Evolutionary conservation across 1,140 invertebrate species (phyloP), one percentile per base, ranked within the genome.

Genomic region (Littorina saxatilis): DNA sequence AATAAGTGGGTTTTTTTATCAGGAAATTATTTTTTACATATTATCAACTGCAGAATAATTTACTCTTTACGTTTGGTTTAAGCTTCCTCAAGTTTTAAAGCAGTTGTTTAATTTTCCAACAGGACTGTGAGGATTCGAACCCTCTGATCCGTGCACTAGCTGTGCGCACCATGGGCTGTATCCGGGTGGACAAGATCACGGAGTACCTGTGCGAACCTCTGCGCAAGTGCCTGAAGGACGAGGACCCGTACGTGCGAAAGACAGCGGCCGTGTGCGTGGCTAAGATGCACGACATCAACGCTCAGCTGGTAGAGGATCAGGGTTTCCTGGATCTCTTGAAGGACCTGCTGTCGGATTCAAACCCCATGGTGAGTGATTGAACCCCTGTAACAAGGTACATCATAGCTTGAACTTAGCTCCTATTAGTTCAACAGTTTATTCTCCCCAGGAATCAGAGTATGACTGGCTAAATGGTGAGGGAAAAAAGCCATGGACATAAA

Each of bases 61-160:
- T n/a, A 47, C 43, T 47, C 43, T 47, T 47, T 47, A n/a, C n/a
- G 7, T 47, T 47, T 47, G 43, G 43, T 47, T 47, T 47, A 9
- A n/a, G n/a, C n/a, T n/a, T n/a, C n/a, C n/a, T n/a, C n/a, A n/a
- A n/a, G 43, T 47, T 47, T 47, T 17, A 47, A 47, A 47, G 5
- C 17, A 17, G 5, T 32, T 66, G 29, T 66, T 66, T 66, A n/a
- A n/a, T n/a, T 32, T 37, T 0, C 5, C 55, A 27, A 55, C 92
- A 98, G 97, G 99, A 99, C 93, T 99, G 99, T 94, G 99, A 99
- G 94, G 99, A 99, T 93, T 97, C 98, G 20, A 99, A 99, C 94
- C 99, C 99, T 17, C 93, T 99, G 89, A 99, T 99, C 91, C 95
- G 99, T 85, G 99, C 99, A 13, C 93, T 99, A 88, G 99, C 99